Conservation (phyloP, 2,888 invertebrate species). For the Netelia virgata region DNA sequence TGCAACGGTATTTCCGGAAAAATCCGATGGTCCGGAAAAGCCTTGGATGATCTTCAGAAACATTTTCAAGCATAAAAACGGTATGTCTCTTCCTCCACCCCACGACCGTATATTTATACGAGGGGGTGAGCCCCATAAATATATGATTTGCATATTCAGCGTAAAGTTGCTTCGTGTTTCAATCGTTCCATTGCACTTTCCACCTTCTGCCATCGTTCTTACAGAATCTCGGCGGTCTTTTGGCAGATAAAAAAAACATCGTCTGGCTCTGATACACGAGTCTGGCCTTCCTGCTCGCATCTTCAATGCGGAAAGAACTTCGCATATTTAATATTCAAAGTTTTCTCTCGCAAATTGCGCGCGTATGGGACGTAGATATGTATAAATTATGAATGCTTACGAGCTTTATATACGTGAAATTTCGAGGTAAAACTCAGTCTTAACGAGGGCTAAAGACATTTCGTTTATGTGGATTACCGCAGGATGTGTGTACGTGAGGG, state of each 20-base stretch:
- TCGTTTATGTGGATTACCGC: background rate
- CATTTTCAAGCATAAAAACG: slow-evolving; percentile 24
- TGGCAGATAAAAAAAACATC: slow-evolving; percentile 40
- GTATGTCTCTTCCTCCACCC: slow-evolving; percentile 1
- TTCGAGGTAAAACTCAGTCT: background rate
- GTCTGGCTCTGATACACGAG: slow-evolving; percentile 17
- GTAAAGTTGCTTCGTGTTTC: slow-evolving; percentile 55
- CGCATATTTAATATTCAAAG: background rate
- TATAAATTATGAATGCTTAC: background rate
- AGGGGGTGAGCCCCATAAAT: slow-evolving; percentile 43
- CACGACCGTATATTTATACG: background rate
- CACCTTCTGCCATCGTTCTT: background rate
- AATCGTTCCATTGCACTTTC: slow-evolving; percentile 42
- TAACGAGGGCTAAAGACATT: slow-evolving; percentile 1
- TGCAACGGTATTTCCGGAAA: slow-evolving; percentile 25
- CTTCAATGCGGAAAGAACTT: slow-evolving; percentile 2
- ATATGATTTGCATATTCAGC: slow-evolving; percentile 62
- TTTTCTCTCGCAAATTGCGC: slow-evolving; percentile 14
- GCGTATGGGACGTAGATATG: background rate
- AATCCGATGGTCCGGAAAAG: slow-evolving; percentile 52
- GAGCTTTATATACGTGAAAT: background rate
- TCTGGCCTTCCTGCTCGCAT: background rate
- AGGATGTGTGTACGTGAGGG: background rate
- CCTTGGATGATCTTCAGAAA: slow-evolving; percentile 46
- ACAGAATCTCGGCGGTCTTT: slow-evolving; percentile 29